Conservation (phyloP, 1,140 invertebrate species). For the Rhyzopertha dominica region DNA sequence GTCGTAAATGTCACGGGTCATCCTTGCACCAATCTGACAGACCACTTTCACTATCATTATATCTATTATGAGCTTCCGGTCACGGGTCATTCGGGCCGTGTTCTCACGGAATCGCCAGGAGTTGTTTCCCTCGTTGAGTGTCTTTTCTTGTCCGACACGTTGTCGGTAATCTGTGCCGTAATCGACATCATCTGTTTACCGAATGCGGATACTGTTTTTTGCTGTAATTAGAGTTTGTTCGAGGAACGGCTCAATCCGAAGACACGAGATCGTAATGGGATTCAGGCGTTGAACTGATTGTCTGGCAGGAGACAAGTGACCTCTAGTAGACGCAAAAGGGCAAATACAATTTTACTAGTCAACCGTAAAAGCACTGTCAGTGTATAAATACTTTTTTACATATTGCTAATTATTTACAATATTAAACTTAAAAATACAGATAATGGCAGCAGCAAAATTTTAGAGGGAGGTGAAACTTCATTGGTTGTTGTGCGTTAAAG, state of each 20-base stretch:
- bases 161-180: neutral
- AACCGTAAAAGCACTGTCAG: too few species aligned
- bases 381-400: too few species aligned
- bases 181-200: neutral
- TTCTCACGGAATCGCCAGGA: constrained; percentile 12
- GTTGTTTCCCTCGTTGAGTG: constrained; percentile 10
- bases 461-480: too few species aligned
- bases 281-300: constrained; percentile 5
- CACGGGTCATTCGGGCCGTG: constrained; percentile 10
- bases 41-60: constrained; percentile 19
- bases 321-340: too few species aligned
- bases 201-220: constrained; percentile 6
- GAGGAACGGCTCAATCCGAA: too few species aligned
- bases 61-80: constrained; percentile 20
- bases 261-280: neutral
- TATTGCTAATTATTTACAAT: too few species aligned
- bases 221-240: too few species aligned
- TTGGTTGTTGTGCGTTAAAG: too few species aligned
- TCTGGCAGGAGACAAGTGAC: too few species aligned
- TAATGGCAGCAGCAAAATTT: too few species aligned
- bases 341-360: too few species aligned
- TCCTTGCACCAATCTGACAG: constrained; percentile 14
- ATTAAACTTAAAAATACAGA: too few species aligned
- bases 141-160: neutral
- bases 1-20: constrained; percentile 15